These are phyloP conservation scores for Arctia plantaginis DNA, from an alignment of 2,888 invertebrate species.

Conservation along the genomic window DNA sequence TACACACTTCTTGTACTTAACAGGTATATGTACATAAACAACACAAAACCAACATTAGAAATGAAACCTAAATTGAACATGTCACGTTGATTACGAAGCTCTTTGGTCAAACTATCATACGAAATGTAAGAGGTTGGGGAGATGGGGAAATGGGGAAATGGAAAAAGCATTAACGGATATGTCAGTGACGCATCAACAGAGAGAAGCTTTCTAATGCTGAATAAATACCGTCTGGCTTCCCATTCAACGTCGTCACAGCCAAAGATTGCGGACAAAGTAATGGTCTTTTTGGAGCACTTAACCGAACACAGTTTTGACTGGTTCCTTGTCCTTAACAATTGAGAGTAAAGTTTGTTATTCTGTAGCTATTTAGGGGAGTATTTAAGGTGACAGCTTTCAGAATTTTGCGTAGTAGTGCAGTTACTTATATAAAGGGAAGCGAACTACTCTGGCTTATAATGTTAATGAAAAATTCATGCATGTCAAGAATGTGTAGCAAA, in stretches of 20 bases:
- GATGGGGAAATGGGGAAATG: slow-evolving; percentile 84
- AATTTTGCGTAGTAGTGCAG: slow-evolving; percentile 33
- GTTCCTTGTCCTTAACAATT: slow-evolving; percentile 14
- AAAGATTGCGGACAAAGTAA: slow-evolving; percentile 54
- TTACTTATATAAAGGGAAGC: background rate
- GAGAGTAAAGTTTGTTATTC: slow-evolving; percentile 12
- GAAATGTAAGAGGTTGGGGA: slow-evolving; percentile 58
- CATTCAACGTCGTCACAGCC: slow-evolving; percentile 61
- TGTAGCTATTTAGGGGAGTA: slow-evolving; percentile 5
- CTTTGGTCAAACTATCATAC: slow-evolving; percentile 75
- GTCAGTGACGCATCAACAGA: slow-evolving; percentile 84
- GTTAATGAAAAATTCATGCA: background rate
- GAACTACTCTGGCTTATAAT: background rate
- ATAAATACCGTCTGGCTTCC: slow-evolving; percentile 81
- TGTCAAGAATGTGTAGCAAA: background rate
- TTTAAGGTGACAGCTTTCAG: slow-evolving; percentile 18
- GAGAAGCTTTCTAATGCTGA: slow-evolving; percentile 84
- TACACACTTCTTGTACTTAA: background rate
- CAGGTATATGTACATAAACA: slow-evolving; percentile 14
- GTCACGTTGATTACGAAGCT: slow-evolving; percentile 62
- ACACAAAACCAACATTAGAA: slow-evolving; percentile 16
- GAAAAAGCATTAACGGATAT: slow-evolving; percentile 87
- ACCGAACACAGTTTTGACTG: slow-evolving; percentile 23
- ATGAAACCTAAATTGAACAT: slow-evolving; percentile 38
- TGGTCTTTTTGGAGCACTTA: slow-evolving; percentile 52